Evolutionary conservation across 2,113 vertebrate genomes (phyloP).

Genomic region (Acrocephalus arundinaceus): DNA sequence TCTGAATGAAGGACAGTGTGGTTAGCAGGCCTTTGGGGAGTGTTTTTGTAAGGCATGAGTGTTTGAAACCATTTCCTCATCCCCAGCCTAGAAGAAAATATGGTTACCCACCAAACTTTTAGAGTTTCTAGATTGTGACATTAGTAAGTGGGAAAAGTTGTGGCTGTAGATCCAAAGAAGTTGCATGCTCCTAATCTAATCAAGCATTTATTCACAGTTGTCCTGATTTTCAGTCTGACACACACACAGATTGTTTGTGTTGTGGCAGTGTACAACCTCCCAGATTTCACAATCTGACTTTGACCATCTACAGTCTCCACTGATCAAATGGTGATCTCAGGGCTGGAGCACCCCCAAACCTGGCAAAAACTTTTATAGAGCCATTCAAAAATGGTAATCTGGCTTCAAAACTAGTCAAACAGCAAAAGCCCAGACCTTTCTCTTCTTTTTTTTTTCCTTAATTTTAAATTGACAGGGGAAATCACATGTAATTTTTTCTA

Average conservation of each 20-base stretch:
- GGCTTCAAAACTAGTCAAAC: neutral
- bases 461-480: neutral
- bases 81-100: neutral
- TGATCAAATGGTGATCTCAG: slow-evolving; percentile 14
- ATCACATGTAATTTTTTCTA: neutral
- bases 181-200: neutral
- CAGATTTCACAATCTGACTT: neutral
- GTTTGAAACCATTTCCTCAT: slow-evolving; percentile 37
- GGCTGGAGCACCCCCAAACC: neutral
- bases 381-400: neutral
- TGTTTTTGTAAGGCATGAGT: neutral
- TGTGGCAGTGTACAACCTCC: neutral
- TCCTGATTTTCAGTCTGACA: neutral
- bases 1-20: neutral
- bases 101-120: neutral
- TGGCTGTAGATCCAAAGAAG: neutral
- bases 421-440: neutral
- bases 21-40: slow-evolving; percentile 40
- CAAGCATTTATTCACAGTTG: neutral
- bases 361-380: neutral
- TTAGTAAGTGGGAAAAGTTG: slow-evolving; percentile 34
- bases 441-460: neutral
- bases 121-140: neutral
- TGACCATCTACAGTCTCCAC: neutral
- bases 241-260: neutral